phyloP scores from a whole-genome alignment of 1,140 invertebrate species.

The Pogonomyrmex californicus region DNA sequence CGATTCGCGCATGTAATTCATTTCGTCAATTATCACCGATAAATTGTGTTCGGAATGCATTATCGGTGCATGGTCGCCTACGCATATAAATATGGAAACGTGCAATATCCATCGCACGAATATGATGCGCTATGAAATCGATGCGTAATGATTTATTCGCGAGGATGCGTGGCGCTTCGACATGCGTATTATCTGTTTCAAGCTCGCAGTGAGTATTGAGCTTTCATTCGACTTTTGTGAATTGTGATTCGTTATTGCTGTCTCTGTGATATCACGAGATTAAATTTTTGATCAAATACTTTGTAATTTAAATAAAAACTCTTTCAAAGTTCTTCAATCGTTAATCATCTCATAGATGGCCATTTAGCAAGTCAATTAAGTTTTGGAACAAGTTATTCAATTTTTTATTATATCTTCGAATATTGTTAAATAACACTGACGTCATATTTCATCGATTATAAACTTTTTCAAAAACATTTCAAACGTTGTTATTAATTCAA shows the following conservation, averaged over 20 bases:
- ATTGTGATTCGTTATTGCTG: constrained; percentile 5
- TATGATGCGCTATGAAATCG: constrained; percentile 6
- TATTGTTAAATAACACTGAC: not conserved
- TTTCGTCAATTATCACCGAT: constrained; percentile 67
- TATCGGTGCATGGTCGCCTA: constrained; percentile 9
- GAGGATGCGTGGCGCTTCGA: not conserved
- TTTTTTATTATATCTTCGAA: not conserved
- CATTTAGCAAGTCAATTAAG: constrained; percentile 6
- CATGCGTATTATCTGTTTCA: constrained; percentile 16
- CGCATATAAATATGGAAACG: constrained; percentile 59
- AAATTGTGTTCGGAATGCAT: constrained; percentile 57
- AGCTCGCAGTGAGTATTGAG: not conserved
- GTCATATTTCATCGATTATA: not conserved
- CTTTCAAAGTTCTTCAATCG: not conserved
- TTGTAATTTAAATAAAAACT: constrained; percentile 17
- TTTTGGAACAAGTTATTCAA: not conserved
- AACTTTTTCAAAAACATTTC: not conserved
- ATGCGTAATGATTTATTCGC: constrained; percentile 25
- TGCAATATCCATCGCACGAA: constrained; percentile 20
- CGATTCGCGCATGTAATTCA: constrained; percentile 59
- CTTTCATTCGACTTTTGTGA: not conserved
- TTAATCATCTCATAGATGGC: constrained; percentile 1
- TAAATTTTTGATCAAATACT: not conserved
- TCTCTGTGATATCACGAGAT: not conserved
- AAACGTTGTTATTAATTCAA: constrained; percentile 11